Base-by-base conservation (phyloP, 1,140 invertebrate species). In the Drosophila serrata region DNA sequence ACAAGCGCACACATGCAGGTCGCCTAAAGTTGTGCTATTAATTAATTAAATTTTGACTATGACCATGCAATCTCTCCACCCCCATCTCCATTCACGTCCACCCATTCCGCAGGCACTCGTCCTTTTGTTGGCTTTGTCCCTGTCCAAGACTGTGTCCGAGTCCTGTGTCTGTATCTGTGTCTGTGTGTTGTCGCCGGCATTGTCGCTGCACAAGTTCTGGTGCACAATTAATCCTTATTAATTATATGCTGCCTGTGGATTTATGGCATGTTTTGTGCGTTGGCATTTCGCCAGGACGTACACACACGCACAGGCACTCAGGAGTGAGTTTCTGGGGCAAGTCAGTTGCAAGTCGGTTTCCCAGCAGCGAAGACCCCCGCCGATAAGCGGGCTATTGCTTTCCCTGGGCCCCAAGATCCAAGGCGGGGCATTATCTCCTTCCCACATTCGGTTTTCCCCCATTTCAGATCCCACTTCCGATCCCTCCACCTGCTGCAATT, bases 171-270 rank as follows among this genome's bases (percentile, higher is more conserved):
- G 64, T 69, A 45, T 42, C 62, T 31, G 45, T 35, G 31, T 55
- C 31, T 55, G 64, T 69, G 53, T 35, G 37, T 58, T 69, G 67
- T 69, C 67, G 67, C 67, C 72, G 73, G 63, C 73, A 51, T 61
- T 62, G 73, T 80, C 56, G 80, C 53, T 62, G 80, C 55, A 69
- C 77, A 84, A 82, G 80, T 88, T 74, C 67, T 88, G 80, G 84
- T 90, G 81, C 73, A 84, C 84, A 84, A 87, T 87, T 87, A 87
- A 88, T 87, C 80, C 84, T 75, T 88, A 87, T 87, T 87, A 87
- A 88, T 87, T 87, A 84, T 90, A 88, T 77, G 84, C 72, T 78
- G 80, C 80, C 85, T 74, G 61, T 88, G 77, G 68, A 87, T 87
- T 87, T 88, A 87, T 87, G 85, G 73, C 84, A 78, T 84, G 81